Evolutionary conservation across 2,888 invertebrate genomes (phyloP).

Genomic region (Tinea semifulvella): DNA sequence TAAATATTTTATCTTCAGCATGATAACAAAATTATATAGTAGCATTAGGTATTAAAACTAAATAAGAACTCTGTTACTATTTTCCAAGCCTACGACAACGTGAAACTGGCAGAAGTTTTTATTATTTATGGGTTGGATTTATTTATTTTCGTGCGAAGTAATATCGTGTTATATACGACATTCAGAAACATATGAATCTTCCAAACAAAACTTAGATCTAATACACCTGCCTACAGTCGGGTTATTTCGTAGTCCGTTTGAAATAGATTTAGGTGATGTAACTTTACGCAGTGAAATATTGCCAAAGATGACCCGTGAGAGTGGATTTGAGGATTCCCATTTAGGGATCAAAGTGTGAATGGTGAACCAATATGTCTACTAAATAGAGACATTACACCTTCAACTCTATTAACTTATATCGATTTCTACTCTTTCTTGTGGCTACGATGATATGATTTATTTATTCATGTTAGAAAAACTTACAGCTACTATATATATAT

Average conservation of each 20-base stretch:
- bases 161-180: neutral
- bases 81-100: neutral
- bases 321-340: slow-evolving; percentile 7
- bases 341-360: slow-evolving; percentile 2
- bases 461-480: too few relatives aligned
- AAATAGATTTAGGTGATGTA: neutral
- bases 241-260: neutral
- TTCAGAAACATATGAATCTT: slow-evolving; percentile 4
- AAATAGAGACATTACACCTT: slow-evolving; percentile 1
- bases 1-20: too few relatives aligned
- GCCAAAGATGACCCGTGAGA: slow-evolving; percentile 7
- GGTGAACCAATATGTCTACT: neutral
- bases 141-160: neutral
- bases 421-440: too few relatives aligned
- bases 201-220: too few relatives aligned
- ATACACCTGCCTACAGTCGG: neutral
- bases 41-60: too few relatives aligned
- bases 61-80: neutral
- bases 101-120: slow-evolving; percentile 3
- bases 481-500: too few relatives aligned
- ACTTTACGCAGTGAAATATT: slow-evolving; percentile 1
- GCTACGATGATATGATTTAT: too few relatives aligned
- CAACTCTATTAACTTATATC: too few relatives aligned
- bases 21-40: too few relatives aligned
- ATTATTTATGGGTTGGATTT: slow-evolving; percentile 6